Evolutionary conservation across 53 echinoderm and acorn worm genomes (phyloP).

Genomic region (Pentamera pediparva): DNA sequence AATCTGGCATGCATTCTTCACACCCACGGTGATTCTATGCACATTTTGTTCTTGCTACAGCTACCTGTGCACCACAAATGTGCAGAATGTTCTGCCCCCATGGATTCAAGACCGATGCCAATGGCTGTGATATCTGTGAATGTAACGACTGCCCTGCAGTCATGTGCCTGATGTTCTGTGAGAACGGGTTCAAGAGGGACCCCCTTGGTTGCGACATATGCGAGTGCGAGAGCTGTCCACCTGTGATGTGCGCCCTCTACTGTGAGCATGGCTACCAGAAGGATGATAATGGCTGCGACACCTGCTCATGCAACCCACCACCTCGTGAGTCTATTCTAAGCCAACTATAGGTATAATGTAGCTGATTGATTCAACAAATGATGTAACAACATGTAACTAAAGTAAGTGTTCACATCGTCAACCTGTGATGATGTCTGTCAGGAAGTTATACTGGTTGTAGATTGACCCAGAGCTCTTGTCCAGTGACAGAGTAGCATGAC

Average conservation of each 20-base stretch:
- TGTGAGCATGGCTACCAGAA: constrained; percentile 42
- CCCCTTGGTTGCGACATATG: constrained; percentile 47
- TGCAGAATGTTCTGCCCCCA: constrained; percentile 45
- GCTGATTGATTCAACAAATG: too few species aligned
- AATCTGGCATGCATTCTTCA: too few species aligned
- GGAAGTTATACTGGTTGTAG: too few species aligned
- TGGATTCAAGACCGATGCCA: constrained; percentile 43
- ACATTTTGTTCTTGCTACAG: not conserved
- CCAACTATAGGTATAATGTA: too few species aligned
- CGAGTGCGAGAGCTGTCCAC: constrained; percentile 25
- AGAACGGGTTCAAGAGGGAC: constrained; percentile 38
- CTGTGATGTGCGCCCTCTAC: constrained; percentile 26
- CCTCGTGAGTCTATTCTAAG: too few species aligned
- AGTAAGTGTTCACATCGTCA: too few species aligned
- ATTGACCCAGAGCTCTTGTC: too few species aligned
- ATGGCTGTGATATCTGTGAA: constrained; percentile 53
- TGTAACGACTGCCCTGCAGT: constrained; percentile 28
- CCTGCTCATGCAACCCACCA: constrained; percentile 34
- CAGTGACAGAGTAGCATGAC: too few species aligned
- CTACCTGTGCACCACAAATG: constrained; percentile 4
- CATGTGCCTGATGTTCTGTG: constrained; percentile 39
- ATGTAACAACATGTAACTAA: too few species aligned
- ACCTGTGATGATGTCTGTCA: too few species aligned
- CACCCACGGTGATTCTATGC: too few species aligned
- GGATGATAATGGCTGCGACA: constrained; percentile 41